Base-by-base conservation (phyloP, 2,888 invertebrate genomes). In the Nesidiocoris tenuis region DNA sequence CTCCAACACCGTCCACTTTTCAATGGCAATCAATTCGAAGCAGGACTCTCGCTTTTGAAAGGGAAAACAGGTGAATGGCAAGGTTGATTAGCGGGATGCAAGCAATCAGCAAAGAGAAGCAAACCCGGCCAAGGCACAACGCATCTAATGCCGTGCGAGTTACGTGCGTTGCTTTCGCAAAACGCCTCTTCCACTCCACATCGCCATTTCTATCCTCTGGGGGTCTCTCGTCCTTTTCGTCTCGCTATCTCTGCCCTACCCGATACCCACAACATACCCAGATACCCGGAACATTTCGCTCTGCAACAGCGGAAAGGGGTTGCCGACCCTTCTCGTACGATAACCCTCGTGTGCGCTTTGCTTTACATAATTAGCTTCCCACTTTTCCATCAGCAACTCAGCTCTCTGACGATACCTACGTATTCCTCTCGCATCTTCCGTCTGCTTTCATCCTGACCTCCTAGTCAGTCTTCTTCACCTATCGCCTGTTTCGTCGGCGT, bases 331-430 rank as follows among this genome's bases (percentile, higher is more conserved):
- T 39, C 39, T 39, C 39, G 39, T 39, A 39, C 39, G 39, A 39
- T 39, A 39, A 39, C 39, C 39, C 39, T 39, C 39, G 3, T 12
- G 39, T 39, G 12, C 39, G 39, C 39, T 39, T 39, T 70, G 70
- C 23, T 70, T 70, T 70, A 70, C 70, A 70, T 70, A 70, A 70
- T 70, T 70, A 70, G 70, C 70, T 72, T 61, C 57, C 72, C 18
- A 18, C 59, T 59, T 59, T 59, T 59, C 59, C 59, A 59, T 39
- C 39, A 39, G 5, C 25, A 9, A 17, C 67, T 56, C 21, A 39
- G 65, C 39, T 16, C 65, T 39, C 19, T 39, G 17, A 24, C 65
- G 39, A n/a, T n/a, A n/a, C n/a, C 21, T 56, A 67, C 67, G 67
- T 18, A 59, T 5, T 54, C 65, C 65, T 65, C 65, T 65, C 25